phyloP scores from a whole-genome alignment of 2,113 vertebrate species.

The Haemorhous mexicanus region DNA sequence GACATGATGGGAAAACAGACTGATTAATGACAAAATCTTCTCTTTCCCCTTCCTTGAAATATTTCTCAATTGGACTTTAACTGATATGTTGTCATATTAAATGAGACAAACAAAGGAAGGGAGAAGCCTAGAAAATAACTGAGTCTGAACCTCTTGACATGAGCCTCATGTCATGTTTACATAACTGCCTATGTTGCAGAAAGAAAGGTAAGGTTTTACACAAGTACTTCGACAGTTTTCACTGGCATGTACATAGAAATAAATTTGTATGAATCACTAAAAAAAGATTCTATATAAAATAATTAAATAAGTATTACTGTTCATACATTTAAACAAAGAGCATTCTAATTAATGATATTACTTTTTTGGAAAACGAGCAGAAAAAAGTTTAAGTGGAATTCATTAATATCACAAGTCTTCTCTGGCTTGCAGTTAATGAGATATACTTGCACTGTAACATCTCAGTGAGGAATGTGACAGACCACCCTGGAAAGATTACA shows the following conservation, averaged over 20 bases:
- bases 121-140: neutral
- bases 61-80: neutral
- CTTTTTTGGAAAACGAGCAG: neutral
- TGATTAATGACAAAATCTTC: neutral
- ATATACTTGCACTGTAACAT: neutral
- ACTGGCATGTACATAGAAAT: neutral
- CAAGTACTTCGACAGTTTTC: neutral
- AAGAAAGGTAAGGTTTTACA: neutral
- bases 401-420: neutral
- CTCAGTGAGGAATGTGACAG: neutral
- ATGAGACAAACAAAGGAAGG: neutral
- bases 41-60: neutral
- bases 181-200: neutral
- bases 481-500: neutral
- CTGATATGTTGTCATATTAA: neutral
- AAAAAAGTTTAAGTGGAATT: neutral
- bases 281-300: neutral
- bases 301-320: neutral
- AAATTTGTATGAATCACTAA: neutral
- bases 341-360: neutral
- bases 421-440: neutral
- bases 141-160: neutral
- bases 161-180: neutral
- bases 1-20: neutral
- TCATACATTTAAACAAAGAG: neutral